A percentile compares a stretch with the other conserved stretches of the same genome.
Evolutionary conservation across 2,888 invertebrate genomes (phyloP).

Genomic region (Acrobasis suavella): DNA sequence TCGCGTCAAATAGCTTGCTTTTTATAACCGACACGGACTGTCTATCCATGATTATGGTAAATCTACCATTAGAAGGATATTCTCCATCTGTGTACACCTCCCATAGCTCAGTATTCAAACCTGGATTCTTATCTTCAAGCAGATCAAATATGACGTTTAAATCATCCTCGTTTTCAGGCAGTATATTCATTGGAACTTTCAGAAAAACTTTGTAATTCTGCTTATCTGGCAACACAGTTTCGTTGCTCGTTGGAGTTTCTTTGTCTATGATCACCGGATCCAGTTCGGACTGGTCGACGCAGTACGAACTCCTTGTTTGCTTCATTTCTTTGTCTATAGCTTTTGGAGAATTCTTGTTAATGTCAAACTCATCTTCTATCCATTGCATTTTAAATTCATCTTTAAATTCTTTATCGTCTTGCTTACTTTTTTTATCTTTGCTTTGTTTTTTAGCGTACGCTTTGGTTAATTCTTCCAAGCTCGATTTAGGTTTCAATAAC

Average conservation of each 20-base stretch:
- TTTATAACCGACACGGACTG: constrained; percentile 58
- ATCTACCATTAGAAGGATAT: constrained; percentile 58
- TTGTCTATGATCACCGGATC: constrained; percentile 40
- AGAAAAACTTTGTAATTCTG: constrained; percentile 53
- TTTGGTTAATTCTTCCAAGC: constrained; percentile 52
- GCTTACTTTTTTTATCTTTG: constrained; percentile 31
- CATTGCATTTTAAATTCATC: constrained; percentile 19
- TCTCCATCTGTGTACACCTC: constrained; percentile 48
- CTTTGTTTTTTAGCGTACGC: constrained; percentile 33
- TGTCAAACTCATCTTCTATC: constrained; percentile 1
- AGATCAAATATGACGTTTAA: constrained; percentile 65
- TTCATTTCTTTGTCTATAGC: constrained; percentile 1
- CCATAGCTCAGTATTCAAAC: constrained; percentile 68
- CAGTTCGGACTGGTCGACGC: constrained; percentile 34
- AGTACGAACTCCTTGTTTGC: background rate
- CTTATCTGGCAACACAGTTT: constrained; percentile 34
- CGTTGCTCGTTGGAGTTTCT: constrained; percentile 35
- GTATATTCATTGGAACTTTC: constrained; percentile 56
- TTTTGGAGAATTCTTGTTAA: background rate
- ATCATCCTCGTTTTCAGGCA: constrained; percentile 64
- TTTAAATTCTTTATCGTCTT: constrained; percentile 24
- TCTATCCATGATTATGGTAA: constrained; percentile 56
- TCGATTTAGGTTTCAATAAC: constrained; percentile 55
- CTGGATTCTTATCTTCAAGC: constrained; percentile 69
- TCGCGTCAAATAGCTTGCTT: constrained; percentile 54